phyloP scores from a whole-genome alignment of 2,797 vertebrate genomes.

The Notoglanidium macrostoma region DNA sequence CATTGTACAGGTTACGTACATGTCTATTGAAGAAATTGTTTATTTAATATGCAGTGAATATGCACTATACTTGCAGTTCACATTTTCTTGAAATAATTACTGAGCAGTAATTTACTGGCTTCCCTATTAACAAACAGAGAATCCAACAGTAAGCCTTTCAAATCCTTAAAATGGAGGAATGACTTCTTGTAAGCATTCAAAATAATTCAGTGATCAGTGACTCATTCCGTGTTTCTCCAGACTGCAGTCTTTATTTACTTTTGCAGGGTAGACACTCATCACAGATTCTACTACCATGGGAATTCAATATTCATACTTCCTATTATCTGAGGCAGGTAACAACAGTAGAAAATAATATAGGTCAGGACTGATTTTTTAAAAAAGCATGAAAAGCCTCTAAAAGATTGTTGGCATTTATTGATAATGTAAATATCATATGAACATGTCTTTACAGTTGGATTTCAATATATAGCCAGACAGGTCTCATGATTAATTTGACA shows the following conservation, averaged over 20 bases:
- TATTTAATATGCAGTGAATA: background rate
- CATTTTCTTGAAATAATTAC: background rate
- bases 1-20: background rate
- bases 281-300: background rate
- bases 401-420: background rate
- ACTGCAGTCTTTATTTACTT: background rate
- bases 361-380: background rate
- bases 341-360: background rate
- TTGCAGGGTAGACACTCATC: background rate
- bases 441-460: background rate
- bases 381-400: background rate
- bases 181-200: conserved; percentile 26
- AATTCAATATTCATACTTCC: background rate
- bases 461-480: background rate
- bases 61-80: background rate
- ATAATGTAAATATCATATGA: background rate
- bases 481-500: background rate
- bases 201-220: conserved; percentile 24
- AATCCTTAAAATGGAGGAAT: conserved; percentile 28
- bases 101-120: background rate
- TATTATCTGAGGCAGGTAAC: background rate
- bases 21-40: background rate
- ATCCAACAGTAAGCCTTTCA: background rate
- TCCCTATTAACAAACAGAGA: background rate
- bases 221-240: background rate